These are phyloP conservation scores for Diachrysia chrysitis DNA, from an alignment of 2,888 invertebrate species.

Conservation along the genomic window DNA sequence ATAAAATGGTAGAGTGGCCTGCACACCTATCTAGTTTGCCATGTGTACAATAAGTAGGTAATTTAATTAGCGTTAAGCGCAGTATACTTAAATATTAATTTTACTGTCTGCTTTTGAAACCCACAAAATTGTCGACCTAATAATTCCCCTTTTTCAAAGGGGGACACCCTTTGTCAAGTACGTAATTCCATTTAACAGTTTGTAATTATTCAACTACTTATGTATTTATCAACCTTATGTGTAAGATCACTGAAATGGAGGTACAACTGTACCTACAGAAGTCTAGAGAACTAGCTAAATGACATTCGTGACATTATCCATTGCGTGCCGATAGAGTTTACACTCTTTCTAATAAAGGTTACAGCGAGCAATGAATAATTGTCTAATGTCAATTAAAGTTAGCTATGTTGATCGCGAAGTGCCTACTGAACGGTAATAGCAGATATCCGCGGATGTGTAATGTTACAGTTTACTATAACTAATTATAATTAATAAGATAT, in stretches of 20 bases:
- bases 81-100: background rate
- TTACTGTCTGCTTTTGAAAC: background rate
- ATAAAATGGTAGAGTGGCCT: no score
- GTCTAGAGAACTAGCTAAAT: background rate
- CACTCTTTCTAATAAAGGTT: background rate
- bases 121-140: no score
- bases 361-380: background rate
- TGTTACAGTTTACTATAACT: background rate
- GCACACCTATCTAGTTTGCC: no score
- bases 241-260: background rate
- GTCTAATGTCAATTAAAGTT: background rate
- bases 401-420: slow-evolving; percentile 23
- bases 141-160: background rate
- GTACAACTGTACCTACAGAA: background rate
- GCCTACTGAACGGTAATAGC: slow-evolving; percentile 42
- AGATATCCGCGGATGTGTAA: slow-evolving; percentile 18
- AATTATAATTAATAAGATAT: background rate
- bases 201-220: background rate
- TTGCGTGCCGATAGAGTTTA: background rate
- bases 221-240: background rate
- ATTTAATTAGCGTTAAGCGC: background rate
- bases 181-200: background rate
- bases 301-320: background rate
- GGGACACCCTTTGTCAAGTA: background rate
- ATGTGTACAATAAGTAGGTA: background rate